Evolutionary conservation across 2,113 vertebrate species (phyloP), one percentile per base, ranked within the genome.

Genomic region (Oostethus manadensis): DNA sequence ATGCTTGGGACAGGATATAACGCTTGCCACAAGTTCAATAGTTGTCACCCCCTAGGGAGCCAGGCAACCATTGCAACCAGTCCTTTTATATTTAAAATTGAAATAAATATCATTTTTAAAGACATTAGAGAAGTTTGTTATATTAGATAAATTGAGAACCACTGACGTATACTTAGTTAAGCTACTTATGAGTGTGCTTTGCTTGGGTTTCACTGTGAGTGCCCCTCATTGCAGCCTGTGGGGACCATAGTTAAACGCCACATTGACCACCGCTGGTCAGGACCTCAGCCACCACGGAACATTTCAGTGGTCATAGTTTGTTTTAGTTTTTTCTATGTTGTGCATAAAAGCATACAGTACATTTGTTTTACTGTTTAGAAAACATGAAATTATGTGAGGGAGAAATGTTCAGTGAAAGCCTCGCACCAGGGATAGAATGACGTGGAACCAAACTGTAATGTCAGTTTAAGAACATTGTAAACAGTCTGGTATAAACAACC

Each of bases 211-310:
- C 68, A 68, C 67, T 51, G 64, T 66, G 57, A 59, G 54, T 70
- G 73, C 60, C 77, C 73, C 51, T 74, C 62, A 71, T 73, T 62
- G n/a, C n/a, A 66, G 77, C 68, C 68, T 64, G 62, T 73, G 77
- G 70, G 62, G 73, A 57, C 55, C 70, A 54, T 74, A 74, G 63
- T 70, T 43, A 68, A 81, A 80, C 67, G 72, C 79, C 78, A 77
- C 74, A 60, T 6, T 80, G 74, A 82, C 84, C 82, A 58, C 58
- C 9, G 44, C 60, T 74, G 81, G 81, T 80, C 74, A 73, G 62
- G 67, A 58, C 70, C 54, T 64, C 56, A 40, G 81, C 77, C 84
- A 66, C 68, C 61, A 55, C 48, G 66, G 71, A 77, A 74, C 68
- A 80, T 62, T 71, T 72, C 45, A 60, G 66, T 43, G 77, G 70